These are phyloP conservation scores for Drosophila ficusphila DNA, from an alignment of 1,140 invertebrate species.

Conservation along the genomic window DNA sequence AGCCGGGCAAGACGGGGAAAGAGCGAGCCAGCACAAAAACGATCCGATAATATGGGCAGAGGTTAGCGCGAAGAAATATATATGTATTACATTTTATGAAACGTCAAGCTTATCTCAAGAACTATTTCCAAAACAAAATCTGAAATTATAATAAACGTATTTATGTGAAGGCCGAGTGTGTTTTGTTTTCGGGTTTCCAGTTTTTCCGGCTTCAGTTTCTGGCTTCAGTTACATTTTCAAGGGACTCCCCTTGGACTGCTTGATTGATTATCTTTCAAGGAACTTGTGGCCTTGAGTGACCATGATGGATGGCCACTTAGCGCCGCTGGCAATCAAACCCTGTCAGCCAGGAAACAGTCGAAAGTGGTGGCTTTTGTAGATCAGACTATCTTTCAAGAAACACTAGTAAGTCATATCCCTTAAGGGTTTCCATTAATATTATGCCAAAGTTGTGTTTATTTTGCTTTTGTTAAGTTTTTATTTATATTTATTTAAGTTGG, in stretches of 20 bases:
- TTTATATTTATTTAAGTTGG: neutral
- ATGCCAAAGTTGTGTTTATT: too few species aligned
- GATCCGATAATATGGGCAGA: conserved; percentile 25
- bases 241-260: conserved; percentile 5
- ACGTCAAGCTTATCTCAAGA: conserved; percentile 81
- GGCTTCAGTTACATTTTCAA: too few species aligned
- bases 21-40: conserved; percentile 23
- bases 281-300: conserved; percentile 47
- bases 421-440: too few species aligned
- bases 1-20: neutral
- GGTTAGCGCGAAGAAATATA: conserved; percentile 42
- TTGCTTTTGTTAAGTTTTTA: neutral
- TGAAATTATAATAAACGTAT: conserved; percentile 82
- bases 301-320: conserved; percentile 56
- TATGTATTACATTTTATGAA: conserved; percentile 81
- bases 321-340: neutral
- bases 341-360: neutral
- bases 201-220: neutral
- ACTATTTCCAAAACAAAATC: conserved; percentile 78
- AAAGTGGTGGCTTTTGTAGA: neutral
- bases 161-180: conserved; percentile 62
- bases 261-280: conserved; percentile 53
- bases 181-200: neutral
- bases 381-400: too few species aligned
- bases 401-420: too few species aligned